These are phyloP conservation scores for Papilio aristodemus DNA, from an alignment of 1,140 invertebrate genomes.

Conservation along the genomic window DNA sequence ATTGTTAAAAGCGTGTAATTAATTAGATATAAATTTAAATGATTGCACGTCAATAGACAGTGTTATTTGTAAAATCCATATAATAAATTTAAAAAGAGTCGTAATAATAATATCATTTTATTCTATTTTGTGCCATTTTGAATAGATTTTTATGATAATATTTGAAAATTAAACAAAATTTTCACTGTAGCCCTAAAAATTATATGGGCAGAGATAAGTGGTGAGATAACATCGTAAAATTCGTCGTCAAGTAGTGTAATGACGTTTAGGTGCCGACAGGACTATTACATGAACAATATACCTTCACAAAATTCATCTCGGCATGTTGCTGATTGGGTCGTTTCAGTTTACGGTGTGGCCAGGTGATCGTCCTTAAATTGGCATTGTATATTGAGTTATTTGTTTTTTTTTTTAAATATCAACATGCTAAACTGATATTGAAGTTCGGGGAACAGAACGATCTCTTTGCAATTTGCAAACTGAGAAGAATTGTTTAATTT, in stretches of 20 bases:
- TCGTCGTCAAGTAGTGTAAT: slow-evolving; percentile 6
- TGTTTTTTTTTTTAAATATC: not conserved
- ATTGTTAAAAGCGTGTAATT: no score
- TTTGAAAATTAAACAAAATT: not conserved
- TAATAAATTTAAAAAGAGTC: no score
- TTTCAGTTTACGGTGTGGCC: slow-evolving; percentile 15
- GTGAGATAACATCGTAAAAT: slow-evolving; percentile 31
- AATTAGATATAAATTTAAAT: no score
- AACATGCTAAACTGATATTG: not conserved
- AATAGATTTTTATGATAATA: not conserved
- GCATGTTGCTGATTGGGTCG: slow-evolving; percentile 12
- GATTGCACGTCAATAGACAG: no score
- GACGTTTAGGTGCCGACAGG: slow-evolving; percentile 8
- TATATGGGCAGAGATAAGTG: slow-evolving; percentile 8
- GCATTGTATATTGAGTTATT: not conserved
- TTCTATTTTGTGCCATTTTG: no score
- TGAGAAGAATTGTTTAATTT: no score
- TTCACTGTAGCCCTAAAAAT: not conserved
- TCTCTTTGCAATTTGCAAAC: no score
- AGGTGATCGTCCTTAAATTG: not conserved
- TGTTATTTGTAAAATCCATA: no score
- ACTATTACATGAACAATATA: slow-evolving; percentile 4
- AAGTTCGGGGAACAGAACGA: no score
- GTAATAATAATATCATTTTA: no score
- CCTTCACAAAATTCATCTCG: slow-evolving; percentile 21